phyloP scores from a whole-genome alignment of 2,797 vertebrate genomes.

The Manis javanica region DNA sequence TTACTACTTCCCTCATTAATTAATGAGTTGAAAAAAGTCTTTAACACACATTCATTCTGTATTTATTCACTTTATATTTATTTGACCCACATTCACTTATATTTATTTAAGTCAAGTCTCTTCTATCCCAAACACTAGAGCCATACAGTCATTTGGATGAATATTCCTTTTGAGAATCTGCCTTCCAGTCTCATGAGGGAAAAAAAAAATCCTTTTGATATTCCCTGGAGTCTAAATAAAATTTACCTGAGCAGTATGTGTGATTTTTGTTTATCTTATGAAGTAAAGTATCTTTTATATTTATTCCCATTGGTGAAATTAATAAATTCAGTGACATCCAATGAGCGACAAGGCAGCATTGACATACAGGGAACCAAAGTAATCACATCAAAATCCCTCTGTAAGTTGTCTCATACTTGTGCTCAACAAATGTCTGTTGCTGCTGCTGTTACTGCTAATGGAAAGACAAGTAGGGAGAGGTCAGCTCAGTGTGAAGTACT shows the following conservation, averaged over 20 bases:
- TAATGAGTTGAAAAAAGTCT: neutral
- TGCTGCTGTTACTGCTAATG: neutral
- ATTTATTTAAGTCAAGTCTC: too few relatives aligned
- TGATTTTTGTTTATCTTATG: conserved; percentile 12
- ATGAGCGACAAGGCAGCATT: neutral
- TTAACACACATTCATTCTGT: neutral
- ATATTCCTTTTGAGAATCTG: conserved; percentile 18
- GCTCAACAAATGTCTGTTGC: neutral
- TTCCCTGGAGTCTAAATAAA: neutral
- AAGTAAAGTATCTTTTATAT: neutral
- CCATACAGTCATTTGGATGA: neutral
- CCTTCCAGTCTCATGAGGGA: neutral
- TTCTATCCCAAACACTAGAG: neutral
- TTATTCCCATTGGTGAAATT: conserved; percentile 23
- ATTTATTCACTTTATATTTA: neutral
- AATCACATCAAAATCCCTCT: neutral
- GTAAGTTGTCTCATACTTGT: neutral
- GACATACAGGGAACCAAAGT: neutral
- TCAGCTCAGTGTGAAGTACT: neutral
- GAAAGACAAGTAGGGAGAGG: neutral
- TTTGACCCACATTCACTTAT: too few relatives aligned
- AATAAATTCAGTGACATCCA: neutral
- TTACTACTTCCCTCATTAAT: neutral
- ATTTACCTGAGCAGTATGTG: neutral
- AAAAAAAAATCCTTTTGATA: neutral